Percentiles rank a stretch among this genome's conserved stretches.
Conservation (phyloP, 2,797 vertebrate species). For the Anabacerthia variegaticeps region DNA sequence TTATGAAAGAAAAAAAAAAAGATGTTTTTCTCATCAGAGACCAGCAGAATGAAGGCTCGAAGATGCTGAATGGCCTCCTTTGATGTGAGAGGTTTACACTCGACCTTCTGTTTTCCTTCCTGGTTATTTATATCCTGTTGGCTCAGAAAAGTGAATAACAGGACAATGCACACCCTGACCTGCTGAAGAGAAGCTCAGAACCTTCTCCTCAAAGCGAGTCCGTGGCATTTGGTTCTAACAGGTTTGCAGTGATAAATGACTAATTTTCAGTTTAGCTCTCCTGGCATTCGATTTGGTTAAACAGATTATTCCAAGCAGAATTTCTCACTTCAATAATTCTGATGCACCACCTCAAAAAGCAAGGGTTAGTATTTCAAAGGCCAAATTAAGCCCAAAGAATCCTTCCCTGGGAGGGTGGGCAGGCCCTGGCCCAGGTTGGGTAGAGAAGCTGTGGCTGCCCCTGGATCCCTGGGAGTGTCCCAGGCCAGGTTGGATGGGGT, state of each 20-base stretch:
- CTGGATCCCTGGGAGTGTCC: not conserved
- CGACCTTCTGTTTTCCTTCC: conserved; percentile 18
- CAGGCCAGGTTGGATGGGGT: not conserved
- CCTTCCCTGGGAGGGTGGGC: not conserved
- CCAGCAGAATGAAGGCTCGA: not conserved
- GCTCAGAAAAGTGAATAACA: not conserved
- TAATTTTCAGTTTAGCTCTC: not conserved
- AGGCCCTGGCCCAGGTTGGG: not conserved
- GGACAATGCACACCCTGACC: not conserved
- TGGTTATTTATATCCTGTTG: not conserved
- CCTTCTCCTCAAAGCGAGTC: not conserved
- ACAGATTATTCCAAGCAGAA: not conserved
- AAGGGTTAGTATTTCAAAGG: not conserved
- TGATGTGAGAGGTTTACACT: not conserved
- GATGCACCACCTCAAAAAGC: not conserved
- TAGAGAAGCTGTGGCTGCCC: not conserved
- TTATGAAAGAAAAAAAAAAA: not conserved
- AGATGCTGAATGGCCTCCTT: not conserved
- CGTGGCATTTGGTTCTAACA: not conserved
- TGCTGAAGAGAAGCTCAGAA: not conserved
- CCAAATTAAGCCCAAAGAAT: not conserved
- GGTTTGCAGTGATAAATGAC: not conserved
- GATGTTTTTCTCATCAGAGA: not conserved
- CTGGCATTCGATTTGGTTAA: not conserved
- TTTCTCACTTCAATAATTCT: not conserved